phyloP scores from a whole-genome alignment of 2,113 vertebrate genomes.

The Pelobates fuscus region DNA sequence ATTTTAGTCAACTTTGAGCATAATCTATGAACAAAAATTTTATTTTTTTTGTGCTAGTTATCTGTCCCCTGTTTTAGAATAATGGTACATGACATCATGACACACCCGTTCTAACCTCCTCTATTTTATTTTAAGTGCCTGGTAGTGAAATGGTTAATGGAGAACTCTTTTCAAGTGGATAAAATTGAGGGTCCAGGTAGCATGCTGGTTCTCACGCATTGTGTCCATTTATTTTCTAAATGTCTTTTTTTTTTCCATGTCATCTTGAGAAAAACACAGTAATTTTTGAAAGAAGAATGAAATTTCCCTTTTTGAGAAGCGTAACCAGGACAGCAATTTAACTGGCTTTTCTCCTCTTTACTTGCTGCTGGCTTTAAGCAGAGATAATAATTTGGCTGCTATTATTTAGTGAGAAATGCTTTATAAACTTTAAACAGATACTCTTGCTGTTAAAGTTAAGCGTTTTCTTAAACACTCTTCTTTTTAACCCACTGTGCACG shows the following conservation, averaged over 20 bases:
- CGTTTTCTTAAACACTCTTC: slow-evolving; percentile 51
- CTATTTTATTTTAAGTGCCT: no score
- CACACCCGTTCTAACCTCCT: no score
- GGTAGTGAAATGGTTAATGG: background rate
- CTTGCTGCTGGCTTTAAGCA: slow-evolving; percentile 68
- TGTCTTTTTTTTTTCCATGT: background rate
- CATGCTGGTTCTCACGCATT: background rate
- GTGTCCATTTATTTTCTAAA: slow-evolving; percentile 3
- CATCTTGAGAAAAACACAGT: background rate
- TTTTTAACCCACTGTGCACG: background rate
- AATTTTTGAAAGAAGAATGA: slow-evolving; percentile 62
- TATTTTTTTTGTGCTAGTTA: no score
- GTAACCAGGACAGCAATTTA: slow-evolving; percentile 62
- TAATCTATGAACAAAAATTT: no score
- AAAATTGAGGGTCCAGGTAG: background rate
- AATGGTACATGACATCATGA: no score
- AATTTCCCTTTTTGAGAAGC: slow-evolving; percentile 66
- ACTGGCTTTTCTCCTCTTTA: slow-evolving; percentile 64
- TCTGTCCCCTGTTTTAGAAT: no score
- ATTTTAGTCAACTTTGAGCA: no score
- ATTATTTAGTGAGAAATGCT: slow-evolving; percentile 58
- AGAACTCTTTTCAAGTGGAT: slow-evolving; percentile 2
- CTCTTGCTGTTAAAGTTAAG: slow-evolving; percentile 43
- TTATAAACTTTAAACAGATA: slow-evolving; percentile 43
- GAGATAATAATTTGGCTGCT: slow-evolving; percentile 70